Evolutionary conservation across 2,113 vertebrate genomes (phyloP).

Genomic region (Microtus ochrogaster): DNA sequence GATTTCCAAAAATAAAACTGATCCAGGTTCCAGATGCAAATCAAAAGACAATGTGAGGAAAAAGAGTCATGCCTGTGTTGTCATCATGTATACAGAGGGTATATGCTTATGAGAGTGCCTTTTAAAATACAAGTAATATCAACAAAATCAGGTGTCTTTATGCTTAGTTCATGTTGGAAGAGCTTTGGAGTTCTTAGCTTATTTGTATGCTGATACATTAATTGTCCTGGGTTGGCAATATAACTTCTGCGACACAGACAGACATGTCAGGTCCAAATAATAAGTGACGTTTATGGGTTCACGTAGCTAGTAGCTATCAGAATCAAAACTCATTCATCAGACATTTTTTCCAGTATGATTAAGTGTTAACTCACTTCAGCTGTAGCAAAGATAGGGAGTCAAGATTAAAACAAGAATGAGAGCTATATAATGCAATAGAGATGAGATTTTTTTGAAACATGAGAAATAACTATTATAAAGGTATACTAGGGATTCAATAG

Average conservation of each 20-base stretch:
- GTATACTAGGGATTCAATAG: background rate
- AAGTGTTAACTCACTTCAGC: background rate
- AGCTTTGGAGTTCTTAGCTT: background rate
- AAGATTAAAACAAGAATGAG: background rate
- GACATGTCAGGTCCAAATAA: background rate
- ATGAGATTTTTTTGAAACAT: background rate
- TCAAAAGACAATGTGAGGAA: background rate
- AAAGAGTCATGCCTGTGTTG: background rate
- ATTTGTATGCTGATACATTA: background rate
- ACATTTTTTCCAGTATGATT: background rate
- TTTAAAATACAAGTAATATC: background rate
- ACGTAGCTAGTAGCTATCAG: background rate
- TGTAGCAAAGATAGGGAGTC: background rate
- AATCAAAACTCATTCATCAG: conserved; percentile 17
- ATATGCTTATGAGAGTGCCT: background rate
- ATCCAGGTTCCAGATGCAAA: background rate
- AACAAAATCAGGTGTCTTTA: background rate
- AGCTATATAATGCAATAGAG: background rate
- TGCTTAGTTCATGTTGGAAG: background rate
- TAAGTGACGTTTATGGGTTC: background rate
- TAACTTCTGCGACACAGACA: background rate
- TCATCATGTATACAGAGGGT: background rate
- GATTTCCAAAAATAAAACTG: background rate
- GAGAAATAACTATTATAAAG: conserved; percentile 14
- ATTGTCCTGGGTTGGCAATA: background rate